Evolutionary conservation across 2,888 invertebrate genomes (phyloP), one percentile per base, ranked within the genome.

Genomic region (Adineta ricciae): DNA sequence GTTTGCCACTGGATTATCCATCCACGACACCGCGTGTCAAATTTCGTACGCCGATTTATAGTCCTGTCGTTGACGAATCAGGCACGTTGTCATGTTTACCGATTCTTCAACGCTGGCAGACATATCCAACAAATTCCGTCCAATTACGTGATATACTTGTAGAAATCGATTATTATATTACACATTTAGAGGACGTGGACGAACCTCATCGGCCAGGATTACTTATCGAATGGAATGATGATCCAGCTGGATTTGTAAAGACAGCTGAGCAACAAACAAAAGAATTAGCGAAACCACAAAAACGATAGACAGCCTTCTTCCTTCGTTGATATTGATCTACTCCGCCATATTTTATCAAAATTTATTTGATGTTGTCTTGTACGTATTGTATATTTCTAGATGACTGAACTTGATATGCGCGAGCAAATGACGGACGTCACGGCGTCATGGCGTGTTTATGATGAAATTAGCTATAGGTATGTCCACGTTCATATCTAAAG

Each of bases 141-240:
- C 24, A n/a, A 16, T 24, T 78, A 41, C 5, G 16, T 41, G 78
- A 78, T 41, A 78, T 78, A n/a, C 24, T 78, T 2, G n/a, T 9
- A 24, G 78, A 78, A 78, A 78, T 78, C n/a, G 78, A 78, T 78
- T 78, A 78, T 78, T 78, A 41, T 41, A 78, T 78, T 41, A 78
- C 38, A 41, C 78, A 78, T 78, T 78, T 78, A 78, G 78, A 78
- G 14, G 78, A 78, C 41, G 78, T 78, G 24, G 78, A 78, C 41
- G 78, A 78, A 78, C 78, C 78, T 11, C 38, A 41, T n/a, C 78
- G 78, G 2, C 78, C 78, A 78, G 21, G 9, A 24, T 78, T 78
- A n/a, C 41, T 78, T 11, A 21, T 9, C 0, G 78, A 78, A 78
- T 78, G 41, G 38, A 38, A 41, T 11, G 7, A 24, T 2, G 78